A percentile compares a stretch with the other conserved stretches of the same genome.
phyloP scores from a whole-genome alignment of 2,113 vertebrate genomes.

The Syngnathoides biaculeatus region DNA sequence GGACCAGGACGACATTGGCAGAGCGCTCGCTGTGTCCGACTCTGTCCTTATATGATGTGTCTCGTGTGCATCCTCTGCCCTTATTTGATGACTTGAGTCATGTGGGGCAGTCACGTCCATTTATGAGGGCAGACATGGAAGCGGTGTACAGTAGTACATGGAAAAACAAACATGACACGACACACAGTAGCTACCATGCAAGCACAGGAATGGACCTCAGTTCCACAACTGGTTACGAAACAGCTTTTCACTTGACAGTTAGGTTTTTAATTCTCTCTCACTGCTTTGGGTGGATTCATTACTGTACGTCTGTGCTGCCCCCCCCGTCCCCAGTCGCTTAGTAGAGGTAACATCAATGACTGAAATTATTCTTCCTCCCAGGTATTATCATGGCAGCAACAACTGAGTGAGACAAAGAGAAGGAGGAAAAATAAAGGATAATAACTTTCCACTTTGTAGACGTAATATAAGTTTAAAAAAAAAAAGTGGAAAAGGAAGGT shows the following conservation, averaged over 20 bases:
- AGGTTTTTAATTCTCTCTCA: too few relatives aligned
- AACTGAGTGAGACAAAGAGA: background rate
- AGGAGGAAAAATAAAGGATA: background rate
- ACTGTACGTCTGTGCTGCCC: too few relatives aligned
- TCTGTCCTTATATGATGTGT: constrained; percentile 59
- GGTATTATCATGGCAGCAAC: background rate
- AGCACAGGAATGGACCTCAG: background rate
- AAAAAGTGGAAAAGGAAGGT: constrained; percentile 4
- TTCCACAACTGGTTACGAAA: background rate
- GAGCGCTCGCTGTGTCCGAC: constrained; percentile 26
- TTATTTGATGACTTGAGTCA: constrained; percentile 52
- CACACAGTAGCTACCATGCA: background rate
- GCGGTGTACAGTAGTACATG: background rate
- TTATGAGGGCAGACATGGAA: constrained; percentile 36
- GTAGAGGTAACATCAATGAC: background rate
- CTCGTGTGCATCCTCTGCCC: constrained; percentile 27
- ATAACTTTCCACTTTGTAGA: constrained; percentile 10
- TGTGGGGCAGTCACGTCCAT: constrained; percentile 13
- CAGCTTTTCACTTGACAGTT: too few relatives aligned
- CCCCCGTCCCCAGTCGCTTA: background rate
- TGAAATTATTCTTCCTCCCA: background rate
- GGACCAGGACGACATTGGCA: constrained; percentile 41
- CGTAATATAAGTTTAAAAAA: constrained; percentile 3
- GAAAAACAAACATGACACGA: background rate
- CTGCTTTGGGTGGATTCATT: too few relatives aligned